phyloP scores from a whole-genome alignment of 2,797 vertebrate species.

The Brachyalestes nurse region DNA sequence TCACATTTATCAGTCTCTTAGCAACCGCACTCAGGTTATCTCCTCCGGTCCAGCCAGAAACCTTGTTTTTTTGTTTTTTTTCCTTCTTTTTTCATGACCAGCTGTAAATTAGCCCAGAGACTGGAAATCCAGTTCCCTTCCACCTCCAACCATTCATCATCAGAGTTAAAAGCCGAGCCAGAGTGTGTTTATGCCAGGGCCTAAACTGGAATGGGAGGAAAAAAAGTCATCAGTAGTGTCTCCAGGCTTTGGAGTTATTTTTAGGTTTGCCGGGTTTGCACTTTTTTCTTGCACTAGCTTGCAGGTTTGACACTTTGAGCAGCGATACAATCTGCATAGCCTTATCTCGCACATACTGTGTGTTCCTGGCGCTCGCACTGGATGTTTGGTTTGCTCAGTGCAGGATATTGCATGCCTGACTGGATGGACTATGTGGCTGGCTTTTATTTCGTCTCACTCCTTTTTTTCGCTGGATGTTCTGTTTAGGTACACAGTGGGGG shows the following conservation, averaged over 20 bases:
- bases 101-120: slow-evolving; percentile 21
- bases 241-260: slow-evolving; percentile 1
- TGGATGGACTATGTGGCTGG: neutral
- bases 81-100: neutral
- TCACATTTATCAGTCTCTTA: slow-evolving; percentile 33
- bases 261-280: neutral
- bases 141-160: neutral
- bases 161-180: neutral
- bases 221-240: neutral
- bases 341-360: slow-evolving; percentile 39
- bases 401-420: slow-evolving; percentile 44
- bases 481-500: neutral
- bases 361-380: slow-evolving; percentile 4
- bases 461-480: neutral
- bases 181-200: neutral
- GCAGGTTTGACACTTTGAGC: slow-evolving; percentile 7
- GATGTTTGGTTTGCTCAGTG: slow-evolving; percentile 17
- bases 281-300: slow-evolving; percentile 1
- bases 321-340: slow-evolving; percentile 2
- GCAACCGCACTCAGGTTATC: slow-evolving; percentile 25
- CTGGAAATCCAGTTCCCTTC: slow-evolving; percentile 5
- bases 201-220: neutral
- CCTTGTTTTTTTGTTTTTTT: neutral
- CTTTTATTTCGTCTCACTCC: neutral
- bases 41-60: slow-evolving; percentile 14